These are phyloP conservation scores for Idaea dimidiata DNA, from an alignment of 2,888 invertebrate species.

Conservation along the genomic window DNA sequence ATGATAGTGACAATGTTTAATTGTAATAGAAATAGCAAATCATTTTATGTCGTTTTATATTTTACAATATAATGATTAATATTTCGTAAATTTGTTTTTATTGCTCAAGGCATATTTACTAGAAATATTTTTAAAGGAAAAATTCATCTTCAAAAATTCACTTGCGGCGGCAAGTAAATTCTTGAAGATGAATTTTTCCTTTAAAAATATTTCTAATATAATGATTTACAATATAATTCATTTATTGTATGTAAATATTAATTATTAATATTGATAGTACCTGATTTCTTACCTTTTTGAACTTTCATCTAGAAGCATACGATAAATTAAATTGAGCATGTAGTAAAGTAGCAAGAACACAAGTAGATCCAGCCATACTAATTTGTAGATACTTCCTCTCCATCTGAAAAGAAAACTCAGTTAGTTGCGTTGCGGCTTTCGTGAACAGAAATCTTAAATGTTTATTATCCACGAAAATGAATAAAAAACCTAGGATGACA, in stretches of 20 bases:
- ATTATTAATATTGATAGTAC: slow-evolving; percentile 15
- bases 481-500: no score
- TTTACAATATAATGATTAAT: no score
- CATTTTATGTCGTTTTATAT: neutral
- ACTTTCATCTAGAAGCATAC: slow-evolving; percentile 83
- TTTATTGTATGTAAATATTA: neutral
- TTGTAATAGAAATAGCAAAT: neutral
- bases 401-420: slow-evolving; percentile 84
- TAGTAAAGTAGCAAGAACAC: slow-evolving; percentile 91
- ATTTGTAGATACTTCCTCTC: slow-evolving; percentile 96
- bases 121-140: no score
- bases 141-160: no score
- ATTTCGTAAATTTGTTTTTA: no score
- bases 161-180: no score
- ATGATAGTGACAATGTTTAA: neutral
- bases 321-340: slow-evolving; percentile 88
- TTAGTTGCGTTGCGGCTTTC: neutral
- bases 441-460: neutral
- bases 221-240: no score
- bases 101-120: no score
- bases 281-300: slow-evolving; percentile 83
- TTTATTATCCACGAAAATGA: no score
- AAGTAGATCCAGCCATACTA: slow-evolving; percentile 94
- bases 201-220: no score
- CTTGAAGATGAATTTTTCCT: no score